phyloP scores from a whole-genome alignment of 2,888 invertebrate species.

The Drosophila nigricruria region DNA sequence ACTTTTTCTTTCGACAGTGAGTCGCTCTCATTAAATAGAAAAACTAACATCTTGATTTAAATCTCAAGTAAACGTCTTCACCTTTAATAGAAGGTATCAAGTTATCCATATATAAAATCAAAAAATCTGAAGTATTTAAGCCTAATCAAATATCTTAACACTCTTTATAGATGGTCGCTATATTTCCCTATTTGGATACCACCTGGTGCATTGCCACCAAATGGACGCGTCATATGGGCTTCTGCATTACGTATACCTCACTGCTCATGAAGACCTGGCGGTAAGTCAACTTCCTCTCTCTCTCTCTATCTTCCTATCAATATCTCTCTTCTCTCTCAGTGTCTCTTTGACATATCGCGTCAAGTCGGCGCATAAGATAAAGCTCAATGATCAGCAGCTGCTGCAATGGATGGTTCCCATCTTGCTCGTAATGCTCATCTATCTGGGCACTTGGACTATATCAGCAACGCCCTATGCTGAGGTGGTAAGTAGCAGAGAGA shows the following conservation, averaged over 20 bases:
- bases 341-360: constrained; percentile 96
- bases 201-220: constrained; percentile 95
- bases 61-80: not conserved
- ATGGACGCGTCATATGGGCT: constrained; percentile 97
- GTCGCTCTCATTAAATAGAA: not conserved
- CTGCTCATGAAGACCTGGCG: constrained; percentile 98
- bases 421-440: constrained; percentile 94
- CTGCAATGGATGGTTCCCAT: constrained; percentile 97
- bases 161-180: constrained; percentile 93
- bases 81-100: no score
- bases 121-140: no score
- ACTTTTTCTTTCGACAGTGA: no score
- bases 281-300: constrained; percentile 85
- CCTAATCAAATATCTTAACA: not conserved
- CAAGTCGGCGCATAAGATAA: constrained; percentile 96
- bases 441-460: constrained; percentile 95
- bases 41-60: not conserved
- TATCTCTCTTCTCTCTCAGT: constrained; percentile 85
- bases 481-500: constrained; percentile 86
- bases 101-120: not conserved
- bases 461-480: constrained; percentile 94
- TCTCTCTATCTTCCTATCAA: not conserved
- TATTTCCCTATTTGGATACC: constrained; percentile 94
- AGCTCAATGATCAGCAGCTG: constrained; percentile 95
- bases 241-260: constrained; percentile 96